Base-by-base conservation (phyloP, 2,113 vertebrate genomes). In the Chaenogobius annularis region DNA sequence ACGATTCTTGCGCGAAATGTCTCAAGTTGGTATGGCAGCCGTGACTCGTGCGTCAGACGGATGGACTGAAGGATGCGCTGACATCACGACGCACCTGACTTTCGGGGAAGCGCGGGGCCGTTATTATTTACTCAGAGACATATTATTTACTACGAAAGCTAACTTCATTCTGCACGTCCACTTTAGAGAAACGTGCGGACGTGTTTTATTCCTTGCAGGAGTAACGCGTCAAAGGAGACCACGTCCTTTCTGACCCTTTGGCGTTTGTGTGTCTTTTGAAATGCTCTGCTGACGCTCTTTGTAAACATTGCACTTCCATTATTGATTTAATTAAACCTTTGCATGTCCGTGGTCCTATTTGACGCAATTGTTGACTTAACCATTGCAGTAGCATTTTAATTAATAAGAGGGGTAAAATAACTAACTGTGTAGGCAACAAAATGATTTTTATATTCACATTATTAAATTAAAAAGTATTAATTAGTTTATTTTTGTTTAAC, bases 81-180 rank as follows among this genome's bases (percentile, higher is more conserved):
- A 79, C 76, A 73, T 58, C 37, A 52, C 50, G 19, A 59, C 47
- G 61, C 46, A 43, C 68, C 64, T 66, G 50, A 54, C 70, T 69
- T 19, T 65, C 23, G 40, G 56, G 59, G 5, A 44, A 35, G 19
- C 61, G 2, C 19, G 35, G 10, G 20, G 35, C 9, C 61, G 43
- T 63, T 43, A 40, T 63, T 63, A 10, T 43, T 63, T 63, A 40
- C 43, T 63, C 35, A 10, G 1, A n/a, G 35, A 63, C 8, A 47
- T 71, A 65, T 64, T 15, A 22, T 70, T 61, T 65, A 13, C 19
- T 22, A 47, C 44, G 61, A 4, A 37, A 43, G 26, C 46, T 17
- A n/a, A 69, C 55, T 31, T 31, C 26, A 31, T 13, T 69, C 52
- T 10, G n/a, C 37, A 52, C 23, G 48, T 44, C 40, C 37, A 20